Evolutionary conservation across 2,113 vertebrate species (phyloP), one percentile per base, ranked within the genome.

Genomic region (Campylorhamphus procurvoides): DNA sequence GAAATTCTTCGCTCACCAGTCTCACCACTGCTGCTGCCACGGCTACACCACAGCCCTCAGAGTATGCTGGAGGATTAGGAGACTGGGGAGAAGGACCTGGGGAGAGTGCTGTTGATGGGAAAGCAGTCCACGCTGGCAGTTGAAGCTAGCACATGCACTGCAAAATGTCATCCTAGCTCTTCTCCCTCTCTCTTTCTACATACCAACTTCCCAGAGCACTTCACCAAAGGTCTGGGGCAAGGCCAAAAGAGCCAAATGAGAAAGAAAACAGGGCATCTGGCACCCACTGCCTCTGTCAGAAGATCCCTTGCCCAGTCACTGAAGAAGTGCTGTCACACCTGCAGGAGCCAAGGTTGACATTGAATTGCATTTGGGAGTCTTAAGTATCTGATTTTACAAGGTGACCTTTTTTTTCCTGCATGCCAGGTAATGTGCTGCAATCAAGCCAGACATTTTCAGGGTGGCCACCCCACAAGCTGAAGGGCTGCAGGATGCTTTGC

Each of bases 41-140:
- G 12, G 67, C 73, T 93, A 74, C 53, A 75, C 90, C 83, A 4
- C 94, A 98, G 90, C 75, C 62, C 89, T 90, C 64, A 84, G 87
- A 46, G 40, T 18, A 52, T 60, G 67, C 72, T 86, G 49, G 33
- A 77, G 71, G 82, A 93, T 91, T 83, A 69, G 63, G 69, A 83
- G 84, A 12, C 0, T 29, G 89, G 37, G 75, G 40, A 90, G 66
- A 77, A 72, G 37, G 29, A n/a, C 53, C 78, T 82, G 67, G 52
- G 82, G 80, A 88, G 77, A 94, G 72, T 1, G 1, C 24, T 18
- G 74, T 72, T 89, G 93, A 84, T 89, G 97, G 93, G 96, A 97
- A 97, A 92, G 78, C 25, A 42, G 63, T 71, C 64, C 67, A 66
- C 68, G 47, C 74, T 75, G 83, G 87, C 49, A 71, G 76, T 19